phyloP scores from a whole-genome alignment of 2,797 vertebrate species.

The Neopelma chrysocephalum region DNA sequence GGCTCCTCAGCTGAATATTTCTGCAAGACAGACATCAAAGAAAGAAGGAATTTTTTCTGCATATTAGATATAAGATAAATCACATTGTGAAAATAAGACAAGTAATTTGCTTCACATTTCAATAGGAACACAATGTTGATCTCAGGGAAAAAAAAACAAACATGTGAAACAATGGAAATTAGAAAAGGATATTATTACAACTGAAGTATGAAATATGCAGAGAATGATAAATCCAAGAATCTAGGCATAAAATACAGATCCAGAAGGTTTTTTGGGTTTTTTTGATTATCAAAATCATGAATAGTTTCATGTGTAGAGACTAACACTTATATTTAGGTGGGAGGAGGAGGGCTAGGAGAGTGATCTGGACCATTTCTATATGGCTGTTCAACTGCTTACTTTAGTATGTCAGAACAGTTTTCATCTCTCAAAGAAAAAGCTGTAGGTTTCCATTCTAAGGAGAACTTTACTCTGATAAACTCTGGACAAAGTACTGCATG shows the following conservation, averaged over 20 bases:
- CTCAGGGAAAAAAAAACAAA: background rate
- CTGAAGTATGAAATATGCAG: background rate
- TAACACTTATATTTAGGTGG: background rate
- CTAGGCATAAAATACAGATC: background rate
- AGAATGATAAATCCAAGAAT: background rate
- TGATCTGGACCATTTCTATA: background rate
- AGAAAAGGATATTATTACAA: background rate
- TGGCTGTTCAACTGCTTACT: background rate
- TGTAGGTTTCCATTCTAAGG: background rate
- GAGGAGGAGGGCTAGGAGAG: background rate
- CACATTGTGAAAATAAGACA: background rate
- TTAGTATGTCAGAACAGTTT: background rate
- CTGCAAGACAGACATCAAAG: background rate
- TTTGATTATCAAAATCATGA: background rate
- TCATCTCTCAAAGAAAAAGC: background rate
- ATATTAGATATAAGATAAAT: background rate
- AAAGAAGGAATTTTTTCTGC: background rate
- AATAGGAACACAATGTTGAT: background rate
- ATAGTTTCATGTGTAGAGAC: background rate
- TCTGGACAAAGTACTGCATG: background rate
- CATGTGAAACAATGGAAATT: background rate
- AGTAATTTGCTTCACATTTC: background rate
- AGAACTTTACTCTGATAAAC: background rate
- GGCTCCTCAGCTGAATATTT: background rate
- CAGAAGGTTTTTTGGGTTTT: background rate